Evolutionary conservation across 2,888 invertebrate genomes (phyloP), one percentile per base, ranked within the genome.

Genomic region (Aporophyla lueneburgensis): DNA sequence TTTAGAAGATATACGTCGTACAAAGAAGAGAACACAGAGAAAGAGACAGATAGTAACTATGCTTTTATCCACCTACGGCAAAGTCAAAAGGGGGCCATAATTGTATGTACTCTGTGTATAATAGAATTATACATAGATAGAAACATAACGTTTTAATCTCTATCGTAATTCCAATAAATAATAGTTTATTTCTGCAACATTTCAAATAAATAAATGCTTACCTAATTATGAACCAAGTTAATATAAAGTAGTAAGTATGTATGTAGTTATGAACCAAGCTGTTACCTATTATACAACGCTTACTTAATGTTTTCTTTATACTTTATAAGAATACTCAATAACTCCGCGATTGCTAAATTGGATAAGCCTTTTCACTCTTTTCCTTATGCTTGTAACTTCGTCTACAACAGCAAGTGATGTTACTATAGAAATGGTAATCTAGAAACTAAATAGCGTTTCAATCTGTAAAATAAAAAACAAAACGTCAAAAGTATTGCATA

Each of bases 401-500:
- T 24, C 14, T 43, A 40, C 40, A 65, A 54, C 43, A 67, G 69
- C 33, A 73, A 61, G 59, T 54, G 63, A 53, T 24, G 12, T 51
- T 43, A 10, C 51, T 62, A 7, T 14, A 43, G 56, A 80, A 66
- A 61, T 53, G 6, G 16, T 66, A 69, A 66, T 74, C 40, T 58
- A 80, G 49, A 68, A 79, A 79, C 40, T n/a, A 33, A 58, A 53
- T 43, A 53, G 58, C 46, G 21, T 24, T 54, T 19, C 14, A 33
- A 71, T n/a, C 19, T 51, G 16, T 21, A 24, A 71, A 78, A 77
- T 54, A 79, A 54, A n/a, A 68, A 67, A 63, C n/a, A 80, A 67
- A 65, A 43, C 67, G 46, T 21, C 33, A 71, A 43, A 54, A 40
- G 43, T 61, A n/a, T 62, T 78, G 46, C 67, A 56, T 19, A 10